Percentiles rank a stretch among this genome's conserved stretches.
phyloP scores from a whole-genome alignment of 1,140 invertebrate genomes.

The Drosophila tsacasi region DNA sequence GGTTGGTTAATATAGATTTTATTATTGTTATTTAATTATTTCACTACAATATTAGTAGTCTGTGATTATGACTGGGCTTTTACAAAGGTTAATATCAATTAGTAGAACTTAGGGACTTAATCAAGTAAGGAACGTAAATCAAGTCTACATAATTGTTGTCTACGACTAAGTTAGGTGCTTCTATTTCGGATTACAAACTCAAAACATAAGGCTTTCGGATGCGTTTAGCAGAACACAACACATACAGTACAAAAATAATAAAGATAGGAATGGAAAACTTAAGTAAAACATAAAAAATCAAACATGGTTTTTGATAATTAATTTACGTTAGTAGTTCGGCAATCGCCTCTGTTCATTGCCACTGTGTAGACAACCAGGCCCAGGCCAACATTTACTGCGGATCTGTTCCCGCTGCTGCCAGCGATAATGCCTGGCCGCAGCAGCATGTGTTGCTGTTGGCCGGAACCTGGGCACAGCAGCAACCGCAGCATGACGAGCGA shows the following conservation, averaged over 20 bases:
- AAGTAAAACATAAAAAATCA: constrained; percentile 39
- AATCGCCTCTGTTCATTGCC: constrained; percentile 17
- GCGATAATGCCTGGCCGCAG: constrained; percentile 29
- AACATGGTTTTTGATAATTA: constrained; percentile 24
- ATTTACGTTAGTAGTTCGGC: constrained; percentile 54
- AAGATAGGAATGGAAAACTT: constrained; percentile 47
- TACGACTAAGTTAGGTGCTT: constrained; percentile 40
- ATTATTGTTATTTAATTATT: constrained; percentile 50
- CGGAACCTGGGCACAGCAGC: constrained; percentile 52
- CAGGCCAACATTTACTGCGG: constrained; percentile 40
- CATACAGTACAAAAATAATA: constrained; percentile 53
- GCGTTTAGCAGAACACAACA: constrained; percentile 48
- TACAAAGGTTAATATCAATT: constrained; percentile 55
- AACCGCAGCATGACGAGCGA: constrained; percentile 53
- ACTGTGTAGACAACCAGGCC: constrained; percentile 30
- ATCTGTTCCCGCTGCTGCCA: constrained; percentile 21
- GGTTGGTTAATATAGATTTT: constrained; percentile 72
- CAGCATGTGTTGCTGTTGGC: constrained; percentile 30
- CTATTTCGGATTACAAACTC: constrained; percentile 32
- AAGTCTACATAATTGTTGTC: constrained; percentile 41
- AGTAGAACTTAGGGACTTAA: constrained; percentile 44
- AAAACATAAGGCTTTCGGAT: constrained; percentile 50
- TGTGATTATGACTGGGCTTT: constrained; percentile 50
- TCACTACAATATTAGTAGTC: constrained; percentile 49
- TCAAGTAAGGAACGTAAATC: constrained; percentile 9